Conservation (phyloP, 2,888 invertebrate species). For the Labia minor region DNA sequence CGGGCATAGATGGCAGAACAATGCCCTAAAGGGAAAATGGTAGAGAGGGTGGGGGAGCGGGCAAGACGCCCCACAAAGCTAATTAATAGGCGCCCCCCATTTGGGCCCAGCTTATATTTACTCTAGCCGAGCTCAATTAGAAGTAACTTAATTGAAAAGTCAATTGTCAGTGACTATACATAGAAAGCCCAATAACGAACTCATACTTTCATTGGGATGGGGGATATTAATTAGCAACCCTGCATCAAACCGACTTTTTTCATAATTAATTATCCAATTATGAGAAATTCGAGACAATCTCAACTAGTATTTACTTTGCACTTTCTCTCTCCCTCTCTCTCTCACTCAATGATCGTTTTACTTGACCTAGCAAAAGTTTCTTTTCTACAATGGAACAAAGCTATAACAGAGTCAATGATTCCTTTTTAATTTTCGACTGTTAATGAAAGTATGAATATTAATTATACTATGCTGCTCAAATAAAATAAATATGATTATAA, state of each 20-base stretch:
- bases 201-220: background rate
- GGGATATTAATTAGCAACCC: conserved; percentile 5
- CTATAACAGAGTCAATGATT: no score
- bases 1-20: conserved; percentile 13
- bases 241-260: conserved; percentile 13
- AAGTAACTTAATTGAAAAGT: conserved; percentile 13
- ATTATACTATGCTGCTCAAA: no score
- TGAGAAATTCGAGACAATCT: conserved; percentile 13
- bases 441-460: no score
- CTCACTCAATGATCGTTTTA: conserved; percentile 13
- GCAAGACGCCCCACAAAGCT: conserved; percentile 13
- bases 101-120: conserved; percentile 13
- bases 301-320: background rate
- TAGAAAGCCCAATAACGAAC: conserved; percentile 7
- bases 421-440: no score
- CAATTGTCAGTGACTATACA: conserved; percentile 13
- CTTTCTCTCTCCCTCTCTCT: no score
- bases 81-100: conserved; percentile 13
- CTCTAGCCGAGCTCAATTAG: conserved; percentile 13
- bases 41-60: background rate
- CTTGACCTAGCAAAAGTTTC: conserved; percentile 13
- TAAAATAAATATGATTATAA: no score
- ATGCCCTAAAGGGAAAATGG: conserved; percentile 4
- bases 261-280: conserved; percentile 13
- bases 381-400: background rate